These are phyloP conservation scores for Melinaea menophilus DNA, from an alignment of 2,888 invertebrate genomes.

Conservation along the genomic window DNA sequence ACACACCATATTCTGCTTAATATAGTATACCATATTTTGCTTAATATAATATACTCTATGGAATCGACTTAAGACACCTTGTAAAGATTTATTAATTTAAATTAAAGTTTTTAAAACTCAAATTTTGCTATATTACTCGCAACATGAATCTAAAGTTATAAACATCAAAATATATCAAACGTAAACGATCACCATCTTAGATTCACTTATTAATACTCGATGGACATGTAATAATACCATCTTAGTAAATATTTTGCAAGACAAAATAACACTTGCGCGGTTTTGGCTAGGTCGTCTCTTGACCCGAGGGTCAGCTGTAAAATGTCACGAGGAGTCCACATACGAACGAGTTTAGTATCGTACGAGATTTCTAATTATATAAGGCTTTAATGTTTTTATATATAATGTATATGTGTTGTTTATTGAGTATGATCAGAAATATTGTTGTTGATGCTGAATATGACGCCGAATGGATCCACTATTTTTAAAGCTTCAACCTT, in stretches of 20 bases:
- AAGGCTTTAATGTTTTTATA: not conserved
- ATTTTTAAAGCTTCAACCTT: too few species aligned
- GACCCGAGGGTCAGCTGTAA: constrained; percentile 21
- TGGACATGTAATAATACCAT: constrained; percentile 5
- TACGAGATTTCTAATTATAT: not conserved
- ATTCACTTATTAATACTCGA: not conserved
- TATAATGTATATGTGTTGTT: not conserved
- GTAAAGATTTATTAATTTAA: too few species aligned
- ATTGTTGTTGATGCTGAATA: not conserved
- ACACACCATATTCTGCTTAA: too few species aligned
- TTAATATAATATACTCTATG: too few species aligned
- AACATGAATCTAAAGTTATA: not conserved
- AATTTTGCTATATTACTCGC: not conserved
- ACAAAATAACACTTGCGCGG: constrained; percentile 28
- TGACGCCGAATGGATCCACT: not conserved
- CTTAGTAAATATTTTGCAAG: constrained; percentile 27
- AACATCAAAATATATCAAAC: not conserved
- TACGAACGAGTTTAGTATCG: constrained; percentile 12
- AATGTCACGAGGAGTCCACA: constrained; percentile 27
- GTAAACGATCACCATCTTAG: not conserved
- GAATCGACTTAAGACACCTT: too few species aligned
- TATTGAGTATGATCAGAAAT: not conserved
- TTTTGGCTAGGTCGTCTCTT: constrained; percentile 28
- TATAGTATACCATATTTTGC: too few species aligned
- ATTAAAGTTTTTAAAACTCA: too few species aligned